Conservation (phyloP, 2,113 vertebrate species). For the Xenopus laevis region DNA sequence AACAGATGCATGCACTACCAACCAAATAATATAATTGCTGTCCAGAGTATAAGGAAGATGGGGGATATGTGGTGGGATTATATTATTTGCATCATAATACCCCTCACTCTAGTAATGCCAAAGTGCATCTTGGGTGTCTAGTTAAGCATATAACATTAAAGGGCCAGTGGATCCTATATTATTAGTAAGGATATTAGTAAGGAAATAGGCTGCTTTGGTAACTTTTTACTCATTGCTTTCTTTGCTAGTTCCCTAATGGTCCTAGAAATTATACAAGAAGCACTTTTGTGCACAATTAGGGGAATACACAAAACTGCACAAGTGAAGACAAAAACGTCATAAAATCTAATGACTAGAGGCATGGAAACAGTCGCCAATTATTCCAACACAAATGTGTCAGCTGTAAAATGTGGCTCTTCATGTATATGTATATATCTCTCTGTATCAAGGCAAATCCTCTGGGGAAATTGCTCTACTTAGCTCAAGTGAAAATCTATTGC, state of each 20-base stretch:
- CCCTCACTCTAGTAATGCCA: too few relatives aligned
- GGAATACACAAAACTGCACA: not conserved
- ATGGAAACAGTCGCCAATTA: not conserved
- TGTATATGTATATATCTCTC: constrained; percentile 3
- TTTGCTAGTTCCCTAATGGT: not conserved
- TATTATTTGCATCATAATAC: too few relatives aligned
- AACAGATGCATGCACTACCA: too few relatives aligned
- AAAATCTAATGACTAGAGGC: not conserved
- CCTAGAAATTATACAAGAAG: not conserved
- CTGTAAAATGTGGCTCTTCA: not conserved
- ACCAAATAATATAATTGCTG: too few relatives aligned
- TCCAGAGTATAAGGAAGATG: too few relatives aligned
- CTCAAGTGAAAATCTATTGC: constrained; percentile 4
- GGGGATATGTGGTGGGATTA: too few relatives aligned
- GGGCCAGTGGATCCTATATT: not conserved
- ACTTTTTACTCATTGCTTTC: not conserved
- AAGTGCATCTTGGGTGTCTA: too few relatives aligned
- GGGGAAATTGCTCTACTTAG: not conserved
- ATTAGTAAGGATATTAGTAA: not conserved
- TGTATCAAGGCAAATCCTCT: not conserved
- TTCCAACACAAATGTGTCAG: not conserved
- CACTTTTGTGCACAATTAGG: constrained; percentile 1
- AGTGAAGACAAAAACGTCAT: not conserved
- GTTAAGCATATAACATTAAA: not conserved
- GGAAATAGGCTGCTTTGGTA: not conserved